A percentile compares a stretch with the other conserved stretches of the same genome.
phyloP scores from a whole-genome alignment of 2,888 invertebrate species.

The Callinectes sapidus region DNA sequence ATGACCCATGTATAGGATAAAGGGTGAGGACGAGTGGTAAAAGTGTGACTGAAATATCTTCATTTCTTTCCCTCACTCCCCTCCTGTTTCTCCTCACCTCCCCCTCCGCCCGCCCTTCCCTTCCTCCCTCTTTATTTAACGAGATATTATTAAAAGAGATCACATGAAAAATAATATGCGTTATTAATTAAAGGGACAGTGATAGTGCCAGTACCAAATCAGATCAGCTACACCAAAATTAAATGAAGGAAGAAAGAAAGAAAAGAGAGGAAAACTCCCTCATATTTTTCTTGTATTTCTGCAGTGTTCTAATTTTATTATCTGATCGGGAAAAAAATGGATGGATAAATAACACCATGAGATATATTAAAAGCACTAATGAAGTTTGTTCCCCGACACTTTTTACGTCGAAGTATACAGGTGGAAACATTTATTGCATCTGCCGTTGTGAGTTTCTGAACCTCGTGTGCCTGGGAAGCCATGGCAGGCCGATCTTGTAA shows the following conservation, averaged over 20 bases:
- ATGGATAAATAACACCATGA: too few species aligned
- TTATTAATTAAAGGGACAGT: not conserved
- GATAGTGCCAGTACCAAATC: not conserved
- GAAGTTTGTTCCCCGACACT: not conserved
- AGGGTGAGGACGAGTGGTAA: not conserved
- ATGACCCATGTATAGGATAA: not conserved
- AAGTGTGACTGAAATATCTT: not conserved
- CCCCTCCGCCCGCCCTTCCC: not conserved
- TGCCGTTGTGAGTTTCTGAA: not conserved
- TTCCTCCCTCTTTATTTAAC: not conserved
- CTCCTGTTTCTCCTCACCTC: not conserved
- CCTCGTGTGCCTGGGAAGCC: not conserved
- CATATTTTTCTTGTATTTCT: not conserved
- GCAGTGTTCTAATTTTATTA: not conserved
- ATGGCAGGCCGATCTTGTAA: not conserved
- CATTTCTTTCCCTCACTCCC: not conserved
- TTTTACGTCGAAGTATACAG: not conserved
- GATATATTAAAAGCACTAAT: not conserved
- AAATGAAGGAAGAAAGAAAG: not conserved
- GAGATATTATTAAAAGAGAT: not conserved
- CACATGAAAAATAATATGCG: not conserved
- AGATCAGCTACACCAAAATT: not conserved
- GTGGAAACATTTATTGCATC: not conserved
- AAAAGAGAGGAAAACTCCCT: not conserved
- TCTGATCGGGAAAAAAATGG: not conserved